These are phyloP conservation scores for Griposia aprilina DNA, from an alignment of 2,888 invertebrate species.

Conservation along the genomic window DNA sequence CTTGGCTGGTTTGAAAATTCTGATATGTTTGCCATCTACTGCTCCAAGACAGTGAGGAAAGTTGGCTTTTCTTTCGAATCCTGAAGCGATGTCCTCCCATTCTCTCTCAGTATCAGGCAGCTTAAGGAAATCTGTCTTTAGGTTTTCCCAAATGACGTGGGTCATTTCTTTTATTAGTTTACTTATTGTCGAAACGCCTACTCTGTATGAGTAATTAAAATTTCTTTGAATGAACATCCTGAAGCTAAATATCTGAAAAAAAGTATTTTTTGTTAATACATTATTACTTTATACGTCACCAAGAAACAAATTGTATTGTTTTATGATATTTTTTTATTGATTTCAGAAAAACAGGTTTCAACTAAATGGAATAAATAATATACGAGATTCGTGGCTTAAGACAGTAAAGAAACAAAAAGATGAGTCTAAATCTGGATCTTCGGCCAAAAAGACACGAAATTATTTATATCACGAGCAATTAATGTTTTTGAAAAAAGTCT, in stretches of 20 bases:
- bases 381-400: constrained; percentile 44
- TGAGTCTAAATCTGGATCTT: constrained; percentile 62
- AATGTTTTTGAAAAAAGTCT: constrained; percentile 63
- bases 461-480: constrained; percentile 64
- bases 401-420: constrained; percentile 54
- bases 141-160: too few species aligned
- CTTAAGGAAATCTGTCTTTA: too few species aligned
- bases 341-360: constrained; percentile 61
- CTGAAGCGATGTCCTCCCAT: too few species aligned
- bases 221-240: constrained; percentile 52
- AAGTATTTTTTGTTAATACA: constrained; percentile 38
- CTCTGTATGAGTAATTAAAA: neutral
- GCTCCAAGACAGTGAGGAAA: too few species aligned
- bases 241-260: constrained; percentile 53
- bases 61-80: too few species aligned
- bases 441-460: constrained; percentile 57
- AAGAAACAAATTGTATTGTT: constrained; percentile 55
- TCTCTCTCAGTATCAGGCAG: too few species aligned
- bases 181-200: constrained; percentile 38
- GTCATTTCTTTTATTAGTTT: too few species aligned
- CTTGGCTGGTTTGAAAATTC: too few species aligned
- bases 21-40: too few species aligned
- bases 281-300: constrained; percentile 59
- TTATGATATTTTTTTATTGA: constrained; percentile 47
- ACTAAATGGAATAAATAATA: constrained; percentile 62